phyloP scores from a whole-genome alignment of 2,888 invertebrate genomes.

The Chymomyza caudatula region DNA sequence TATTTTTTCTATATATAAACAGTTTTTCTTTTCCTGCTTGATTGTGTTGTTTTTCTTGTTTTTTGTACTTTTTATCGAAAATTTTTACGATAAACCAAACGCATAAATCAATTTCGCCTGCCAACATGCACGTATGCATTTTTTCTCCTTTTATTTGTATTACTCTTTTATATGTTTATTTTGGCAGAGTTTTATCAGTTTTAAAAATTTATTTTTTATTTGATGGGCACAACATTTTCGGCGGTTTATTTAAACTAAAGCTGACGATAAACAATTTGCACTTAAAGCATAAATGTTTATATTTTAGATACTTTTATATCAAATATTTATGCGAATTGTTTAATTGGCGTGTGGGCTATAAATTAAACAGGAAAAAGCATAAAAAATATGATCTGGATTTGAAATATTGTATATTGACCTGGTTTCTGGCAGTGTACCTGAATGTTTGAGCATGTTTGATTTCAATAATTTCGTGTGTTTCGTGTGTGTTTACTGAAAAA shows the following conservation, averaged over 20 bases:
- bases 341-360: neutral
- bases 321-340: neutral
- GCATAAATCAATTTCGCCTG: constrained; percentile 31
- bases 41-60: too few species aligned
- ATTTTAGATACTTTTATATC: neutral
- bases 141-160: neutral
- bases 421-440: neutral
- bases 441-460: neutral
- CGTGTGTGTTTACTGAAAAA: too few species aligned
- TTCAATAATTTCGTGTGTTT: too few species aligned
- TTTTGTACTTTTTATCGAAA: constrained; percentile 13
- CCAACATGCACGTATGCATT: neutral
- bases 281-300: neutral
- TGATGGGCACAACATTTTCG: neutral
- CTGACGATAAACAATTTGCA: neutral
- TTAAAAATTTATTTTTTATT: neutral
- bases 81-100: constrained; percentile 20
- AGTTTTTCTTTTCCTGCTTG: neutral
- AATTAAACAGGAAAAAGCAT: neutral
- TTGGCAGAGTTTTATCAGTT: constrained; percentile 48
- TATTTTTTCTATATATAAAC: neutral
- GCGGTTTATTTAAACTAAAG: too few species aligned
- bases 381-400: neutral
- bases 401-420: too few species aligned
- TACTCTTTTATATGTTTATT: constrained; percentile 31